Conservation (phyloP, 2,888 invertebrate genomes). For the Aleiodes testaceus region DNA sequence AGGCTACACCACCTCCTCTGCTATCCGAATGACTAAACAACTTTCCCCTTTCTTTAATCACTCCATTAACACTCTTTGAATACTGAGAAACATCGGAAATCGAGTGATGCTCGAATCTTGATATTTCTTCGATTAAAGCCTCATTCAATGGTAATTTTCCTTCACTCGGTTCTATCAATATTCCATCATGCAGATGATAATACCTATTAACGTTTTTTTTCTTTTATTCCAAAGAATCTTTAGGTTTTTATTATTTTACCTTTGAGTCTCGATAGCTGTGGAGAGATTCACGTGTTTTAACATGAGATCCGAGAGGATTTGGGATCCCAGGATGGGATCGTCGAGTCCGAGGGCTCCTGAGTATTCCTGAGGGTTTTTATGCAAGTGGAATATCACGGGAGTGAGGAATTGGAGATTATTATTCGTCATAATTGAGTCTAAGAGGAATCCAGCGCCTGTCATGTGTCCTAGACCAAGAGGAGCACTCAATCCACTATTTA, state of each 20-base stretch:
- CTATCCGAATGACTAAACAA: slow-evolving; percentile 83
- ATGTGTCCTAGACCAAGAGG: slow-evolving; percentile 75
- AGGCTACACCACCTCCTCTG: slow-evolving; percentile 81
- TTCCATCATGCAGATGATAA: slow-evolving; percentile 62
- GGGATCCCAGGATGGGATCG: slow-evolving; percentile 74
- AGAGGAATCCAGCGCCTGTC: slow-evolving; percentile 75
- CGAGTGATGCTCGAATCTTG: slow-evolving; percentile 46
- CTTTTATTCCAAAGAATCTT: no score
- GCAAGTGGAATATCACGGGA: slow-evolving; percentile 64
- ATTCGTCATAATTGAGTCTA: slow-evolving; percentile 70
- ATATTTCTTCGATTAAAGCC: slow-evolving; percentile 49
- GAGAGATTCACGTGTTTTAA: slow-evolving; percentile 73
- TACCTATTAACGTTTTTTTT: slow-evolving; percentile 57
- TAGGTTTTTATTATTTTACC: slow-evolving; percentile 60
- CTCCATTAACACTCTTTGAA: slow-evolving; percentile 78
- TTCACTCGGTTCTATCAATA: slow-evolving; percentile 62
- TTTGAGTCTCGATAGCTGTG: slow-evolving; percentile 74
- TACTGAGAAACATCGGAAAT: slow-evolving; percentile 53
- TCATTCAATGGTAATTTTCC: slow-evolving; percentile 58
- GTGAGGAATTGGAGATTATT: slow-evolving; percentile 59
- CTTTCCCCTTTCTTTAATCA: slow-evolving; percentile 78
- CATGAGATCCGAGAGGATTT: slow-evolving; percentile 74
- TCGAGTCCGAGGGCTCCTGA: slow-evolving; percentile 75
- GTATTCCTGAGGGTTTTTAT: slow-evolving; percentile 73
- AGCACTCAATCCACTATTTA: slow-evolving; percentile 75